Percentiles rank a stretch among this genome's conserved stretches.
Conservation (phyloP, 1,140 invertebrate species). For the Solenopsis invicta region DNA sequence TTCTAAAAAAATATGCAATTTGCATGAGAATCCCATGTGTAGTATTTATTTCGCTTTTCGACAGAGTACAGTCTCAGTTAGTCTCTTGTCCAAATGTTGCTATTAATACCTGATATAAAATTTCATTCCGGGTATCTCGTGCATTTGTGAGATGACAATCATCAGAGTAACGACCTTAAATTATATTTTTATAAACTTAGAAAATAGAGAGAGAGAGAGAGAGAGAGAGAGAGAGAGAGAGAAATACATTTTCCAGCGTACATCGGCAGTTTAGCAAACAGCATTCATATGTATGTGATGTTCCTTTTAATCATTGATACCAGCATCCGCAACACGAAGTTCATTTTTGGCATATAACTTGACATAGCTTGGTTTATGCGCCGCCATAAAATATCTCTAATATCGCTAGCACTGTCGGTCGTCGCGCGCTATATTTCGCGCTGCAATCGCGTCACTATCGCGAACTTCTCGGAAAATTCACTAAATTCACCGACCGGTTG, state of each 20-base stretch:
- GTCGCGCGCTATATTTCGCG: slow-evolving; percentile 8
- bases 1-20: too few relatives aligned
- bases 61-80: not conserved
- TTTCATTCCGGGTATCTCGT: not conserved
- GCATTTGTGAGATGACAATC: not conserved
- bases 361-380: not conserved
- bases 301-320: not conserved
- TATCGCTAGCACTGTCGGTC: slow-evolving; percentile 8
- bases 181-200: not conserved
- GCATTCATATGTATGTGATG: not conserved
- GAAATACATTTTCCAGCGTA: not conserved
- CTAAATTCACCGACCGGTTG: slow-evolving; percentile 64
- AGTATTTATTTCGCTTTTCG: not conserved
- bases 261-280: not conserved
- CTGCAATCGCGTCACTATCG: slow-evolving; percentile 24
- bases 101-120: not conserved
- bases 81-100: not conserved
- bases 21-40: too few relatives aligned
- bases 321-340: not conserved
- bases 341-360: not conserved
- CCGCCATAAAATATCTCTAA: not conserved
- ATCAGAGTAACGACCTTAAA: not conserved
- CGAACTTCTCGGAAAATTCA: slow-evolving; percentile 66
- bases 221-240: too few relatives aligned
- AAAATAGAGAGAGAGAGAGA: not conserved